These are phyloP conservation scores for Synodontis membranacea DNA, from an alignment of 2,113 vertebrate genomes.

Conservation along the genomic window DNA sequence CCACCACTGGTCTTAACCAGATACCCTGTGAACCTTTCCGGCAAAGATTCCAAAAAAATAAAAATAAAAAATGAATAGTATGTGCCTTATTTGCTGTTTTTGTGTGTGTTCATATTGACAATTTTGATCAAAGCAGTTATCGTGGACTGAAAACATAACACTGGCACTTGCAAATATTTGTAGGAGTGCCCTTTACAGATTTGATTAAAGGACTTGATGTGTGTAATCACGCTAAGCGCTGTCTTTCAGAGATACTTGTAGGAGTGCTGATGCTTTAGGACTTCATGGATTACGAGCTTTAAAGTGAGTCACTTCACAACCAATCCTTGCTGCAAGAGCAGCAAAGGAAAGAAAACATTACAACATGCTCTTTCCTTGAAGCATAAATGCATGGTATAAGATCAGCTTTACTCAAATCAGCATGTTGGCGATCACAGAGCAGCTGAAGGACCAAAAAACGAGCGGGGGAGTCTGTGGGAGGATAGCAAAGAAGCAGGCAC, in stretches of 20 bases:
- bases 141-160: not conserved
- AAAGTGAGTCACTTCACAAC: not conserved
- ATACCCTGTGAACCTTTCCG: not conserved
- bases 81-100: not conserved
- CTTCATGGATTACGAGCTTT: not conserved
- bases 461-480: constrained; percentile 39
- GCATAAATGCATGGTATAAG: constrained; percentile 8
- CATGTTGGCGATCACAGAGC: constrained; percentile 31
- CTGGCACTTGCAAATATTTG: not conserved
- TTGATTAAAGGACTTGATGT: not conserved
- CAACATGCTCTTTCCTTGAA: not conserved
- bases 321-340: not conserved
- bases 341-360: not conserved
- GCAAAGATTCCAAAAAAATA: not conserved
- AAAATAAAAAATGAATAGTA: not conserved
- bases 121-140: not conserved
- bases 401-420: constrained; percentile 30
- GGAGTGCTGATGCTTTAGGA: not conserved
- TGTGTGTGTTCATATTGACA: not conserved
- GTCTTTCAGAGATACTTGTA: not conserved
- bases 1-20: not conserved
- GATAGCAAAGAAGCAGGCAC: constrained; percentile 35
- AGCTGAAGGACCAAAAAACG: constrained; percentile 6
- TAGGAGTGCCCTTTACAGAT: not conserved
- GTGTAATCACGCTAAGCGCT: not conserved